Percentiles rank a stretch among this genome's conserved stretches.
Evolutionary conservation across 2,888 invertebrate genomes (phyloP).

Genomic region (Ceramica pisi): DNA sequence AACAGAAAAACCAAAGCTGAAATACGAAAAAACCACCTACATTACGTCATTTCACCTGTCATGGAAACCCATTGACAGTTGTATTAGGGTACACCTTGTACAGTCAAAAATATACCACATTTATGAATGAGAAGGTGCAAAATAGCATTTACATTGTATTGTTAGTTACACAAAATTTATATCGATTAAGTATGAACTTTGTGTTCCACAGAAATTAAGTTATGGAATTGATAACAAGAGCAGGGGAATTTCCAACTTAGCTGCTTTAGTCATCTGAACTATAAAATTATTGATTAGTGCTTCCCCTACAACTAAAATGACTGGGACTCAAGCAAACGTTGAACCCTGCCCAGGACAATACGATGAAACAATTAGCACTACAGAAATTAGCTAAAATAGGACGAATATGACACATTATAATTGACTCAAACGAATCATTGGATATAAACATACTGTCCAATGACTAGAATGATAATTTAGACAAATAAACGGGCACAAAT

Average conservation of each 20-base stretch:
- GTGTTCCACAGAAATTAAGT: background rate
- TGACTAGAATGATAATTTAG: conserved; percentile 1
- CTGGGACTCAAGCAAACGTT: conserved; percentile 33
- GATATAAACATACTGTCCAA: background rate
- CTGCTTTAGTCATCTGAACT: conserved; percentile 2
- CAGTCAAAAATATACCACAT: conserved; percentile 41
- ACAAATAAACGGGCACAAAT: conserved; percentile 9
- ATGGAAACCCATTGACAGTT: conserved; percentile 38
- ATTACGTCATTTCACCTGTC: conserved; percentile 59
- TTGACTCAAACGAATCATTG: conserved; percentile 39
- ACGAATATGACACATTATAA: conserved; percentile 54
- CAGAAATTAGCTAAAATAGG: conserved; percentile 55
- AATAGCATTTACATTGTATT: conserved; percentile 24
- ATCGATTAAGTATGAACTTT: conserved; percentile 41
- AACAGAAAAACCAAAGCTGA: background rate
- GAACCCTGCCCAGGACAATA: conserved; percentile 31
- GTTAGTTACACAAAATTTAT: conserved; percentile 16
- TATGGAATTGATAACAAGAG: conserved; percentile 9
- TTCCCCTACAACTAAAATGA: conserved; percentile 14
- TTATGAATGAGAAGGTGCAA: conserved; percentile 40
- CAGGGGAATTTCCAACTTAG: conserved; percentile 5
- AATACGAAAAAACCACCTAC: background rate
- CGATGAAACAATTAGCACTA: conserved; percentile 49
- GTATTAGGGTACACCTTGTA: conserved; percentile 11
- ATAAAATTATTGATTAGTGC: conserved; percentile 54